Conservation (phyloP, 2,888 invertebrate species). For the Margaritifera margaritifera region DNA sequence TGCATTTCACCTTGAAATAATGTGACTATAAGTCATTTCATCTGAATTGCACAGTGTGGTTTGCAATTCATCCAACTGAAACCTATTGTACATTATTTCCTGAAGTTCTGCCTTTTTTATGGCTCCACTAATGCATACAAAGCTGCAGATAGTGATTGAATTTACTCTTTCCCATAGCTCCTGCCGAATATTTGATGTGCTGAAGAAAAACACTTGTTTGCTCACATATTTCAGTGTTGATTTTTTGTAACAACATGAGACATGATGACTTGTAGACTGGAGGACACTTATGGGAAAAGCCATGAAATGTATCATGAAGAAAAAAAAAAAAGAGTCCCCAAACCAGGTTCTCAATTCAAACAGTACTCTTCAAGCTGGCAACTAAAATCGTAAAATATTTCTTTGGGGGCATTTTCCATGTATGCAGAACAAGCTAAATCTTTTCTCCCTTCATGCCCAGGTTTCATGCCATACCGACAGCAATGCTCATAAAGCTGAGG, state of each 20-base stretch:
- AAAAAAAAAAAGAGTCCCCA: slow-evolving; percentile 3
- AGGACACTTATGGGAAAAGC: slow-evolving; percentile 10
- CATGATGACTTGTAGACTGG: slow-evolving; percentile 6
- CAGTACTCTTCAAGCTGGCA: too few relatives aligned
- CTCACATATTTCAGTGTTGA: slow-evolving; percentile 15
- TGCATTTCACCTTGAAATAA: too few relatives aligned
- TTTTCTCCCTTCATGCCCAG: background rate
- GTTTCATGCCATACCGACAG: slow-evolving; percentile 3
- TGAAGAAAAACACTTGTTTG: slow-evolving; percentile 11
- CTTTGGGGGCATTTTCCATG: slow-evolving; percentile 10
- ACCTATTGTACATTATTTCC: slow-evolving; percentile 4
- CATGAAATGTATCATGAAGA: slow-evolving; percentile 20
- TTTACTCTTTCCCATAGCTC: slow-evolving; percentile 7
- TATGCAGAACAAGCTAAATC: slow-evolving; percentile 8
- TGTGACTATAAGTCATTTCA: too few relatives aligned
- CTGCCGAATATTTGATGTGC: slow-evolving; percentile 5
- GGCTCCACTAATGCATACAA: slow-evolving; percentile 9
- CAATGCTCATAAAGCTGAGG: slow-evolving; percentile 8
- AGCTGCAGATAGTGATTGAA: slow-evolving; percentile 9
- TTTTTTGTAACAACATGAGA: slow-evolving; percentile 3
- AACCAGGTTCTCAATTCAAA: slow-evolving; percentile 12
- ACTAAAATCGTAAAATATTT: too few relatives aligned
- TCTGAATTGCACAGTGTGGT: too few relatives aligned
- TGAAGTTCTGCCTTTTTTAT: slow-evolving; percentile 3
- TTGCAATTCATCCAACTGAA: too few relatives aligned